Evolutionary conservation across 1,140 invertebrate species (phyloP), one percentile per base, ranked within the genome.

Genomic region (Solenopsis fugax): DNA sequence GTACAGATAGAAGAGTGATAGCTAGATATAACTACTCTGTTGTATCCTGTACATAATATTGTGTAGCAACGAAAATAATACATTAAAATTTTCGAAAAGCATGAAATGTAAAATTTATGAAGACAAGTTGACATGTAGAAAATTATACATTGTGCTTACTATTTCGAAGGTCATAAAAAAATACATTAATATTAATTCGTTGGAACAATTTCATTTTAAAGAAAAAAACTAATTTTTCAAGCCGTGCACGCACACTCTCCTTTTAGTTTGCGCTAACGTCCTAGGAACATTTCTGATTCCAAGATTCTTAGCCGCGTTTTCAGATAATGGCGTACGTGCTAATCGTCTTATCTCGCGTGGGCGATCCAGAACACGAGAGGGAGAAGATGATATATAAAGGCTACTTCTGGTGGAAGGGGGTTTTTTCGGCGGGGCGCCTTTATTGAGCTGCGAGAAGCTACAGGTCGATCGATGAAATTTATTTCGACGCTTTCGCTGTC

Each of bases 391-490:
- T 45, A n/a, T 18, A 48, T 50, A 18, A 56, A 45, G 75, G 52
- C 18, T n/a, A 62, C 29, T 34, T 48, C 9, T 60, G 13, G 29
- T n/a, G 18, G 29, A 12, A 52, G 7, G 18, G 16, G 29, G 18
- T 37, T 60, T 58, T 37, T 48, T 87, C 34, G 34, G 21, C 29
- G 37, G 45, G 21, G n/a, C 24, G 56, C 48, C 7, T 65, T 65
- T 45, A 54, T 9, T 50, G 48, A 65, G n/a, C 50, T n/a, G 18
- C 29, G 29, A 85, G 45, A 77, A 85, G 86, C 86, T 65, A 85
- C 72, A 87, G 82, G 86, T 87, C 72, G 86, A 67, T 87, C 80
- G 72, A 87, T 87, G 13, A 73, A 85, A 87, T 87, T 87, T 85
- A 85, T 87, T 67, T 77, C 52, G 18, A 16, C 45, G 54, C 45